Evolutionary conservation across 2,888 invertebrate species (phyloP).

Genomic region (Leptothorax acervorum): DNA sequence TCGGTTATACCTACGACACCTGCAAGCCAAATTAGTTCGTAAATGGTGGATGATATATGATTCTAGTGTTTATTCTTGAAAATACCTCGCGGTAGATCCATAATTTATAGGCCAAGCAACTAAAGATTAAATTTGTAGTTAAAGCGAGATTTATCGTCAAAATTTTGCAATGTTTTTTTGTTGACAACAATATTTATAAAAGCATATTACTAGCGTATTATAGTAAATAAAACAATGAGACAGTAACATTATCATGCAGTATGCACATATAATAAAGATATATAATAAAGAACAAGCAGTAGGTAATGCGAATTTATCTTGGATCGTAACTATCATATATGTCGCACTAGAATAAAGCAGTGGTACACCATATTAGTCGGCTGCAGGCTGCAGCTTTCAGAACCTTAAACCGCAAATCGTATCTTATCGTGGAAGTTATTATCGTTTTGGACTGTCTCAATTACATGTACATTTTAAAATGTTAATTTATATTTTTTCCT

Average conservation of each 20-base stretch:
- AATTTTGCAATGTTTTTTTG: neutral
- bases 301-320: neutral
- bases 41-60: slow-evolving; percentile 23
- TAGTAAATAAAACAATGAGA: neutral
- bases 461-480: slow-evolving; percentile 61
- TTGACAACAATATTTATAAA: neutral
- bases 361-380: slow-evolving; percentile 60
- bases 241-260: slow-evolving; percentile 1
- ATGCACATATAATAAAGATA: neutral
- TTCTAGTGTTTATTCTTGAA: slow-evolving; percentile 11
- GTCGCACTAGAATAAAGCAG: slow-evolving; percentile 50
- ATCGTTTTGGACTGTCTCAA: slow-evolving; percentile 67
- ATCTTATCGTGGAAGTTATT: slow-evolving; percentile 48
- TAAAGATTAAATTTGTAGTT: slow-evolving; percentile 18
- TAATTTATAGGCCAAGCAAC: slow-evolving; percentile 21
- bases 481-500: slow-evolving; percentile 19
- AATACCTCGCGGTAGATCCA: neutral
- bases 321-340: neutral
- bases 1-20: slow-evolving; percentile 28
- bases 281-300: neutral
- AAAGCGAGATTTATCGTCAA: slow-evolving; percentile 15
- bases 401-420: slow-evolving; percentile 63
- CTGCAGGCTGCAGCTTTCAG: slow-evolving; percentile 42
- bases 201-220: neutral
- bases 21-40: slow-evolving; percentile 39